These are phyloP conservation scores for Harmothoe impar DNA, from an alignment of 2,888 invertebrate genomes.

Conservation along the genomic window DNA sequence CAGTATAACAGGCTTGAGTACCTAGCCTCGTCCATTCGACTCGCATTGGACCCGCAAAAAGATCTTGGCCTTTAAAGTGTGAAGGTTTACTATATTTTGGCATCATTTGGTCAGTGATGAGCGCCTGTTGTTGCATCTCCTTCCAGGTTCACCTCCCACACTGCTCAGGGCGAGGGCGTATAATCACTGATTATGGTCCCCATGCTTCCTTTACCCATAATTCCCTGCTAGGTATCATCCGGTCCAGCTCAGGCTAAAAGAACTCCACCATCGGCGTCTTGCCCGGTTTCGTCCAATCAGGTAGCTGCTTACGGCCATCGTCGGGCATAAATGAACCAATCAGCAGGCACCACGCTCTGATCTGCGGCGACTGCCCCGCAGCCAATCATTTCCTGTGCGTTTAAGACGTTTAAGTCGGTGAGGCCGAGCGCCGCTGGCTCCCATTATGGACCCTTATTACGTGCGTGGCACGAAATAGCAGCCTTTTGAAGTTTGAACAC, in stretches of 20 bases:
- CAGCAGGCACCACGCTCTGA: constrained; percentile 48
- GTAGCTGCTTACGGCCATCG: constrained; percentile 35
- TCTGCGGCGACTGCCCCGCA: constrained; percentile 53
- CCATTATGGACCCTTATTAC: not conserved
- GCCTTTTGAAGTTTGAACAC: constrained; percentile 31
- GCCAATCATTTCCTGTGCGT: constrained; percentile 49
- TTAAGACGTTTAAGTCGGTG: constrained; percentile 34
- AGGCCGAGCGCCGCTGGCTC: not conserved
- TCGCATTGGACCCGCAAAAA: too few species aligned
- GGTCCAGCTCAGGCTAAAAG: not conserved
- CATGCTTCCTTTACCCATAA: constrained; percentile 46
- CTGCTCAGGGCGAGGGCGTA: not conserved
- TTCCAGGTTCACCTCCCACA: too few species aligned
- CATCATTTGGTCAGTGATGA: too few species aligned
- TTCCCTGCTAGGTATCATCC: constrained; percentile 31
- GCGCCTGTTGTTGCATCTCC: too few species aligned
- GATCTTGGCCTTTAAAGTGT: too few species aligned
- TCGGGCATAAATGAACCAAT: constrained; percentile 55
- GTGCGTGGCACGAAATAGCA: not conserved
- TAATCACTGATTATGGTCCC: constrained; percentile 24
- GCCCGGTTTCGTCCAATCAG: constrained; percentile 44
- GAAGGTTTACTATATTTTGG: too few species aligned
- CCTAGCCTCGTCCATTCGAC: too few species aligned
- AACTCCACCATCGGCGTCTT: not conserved
- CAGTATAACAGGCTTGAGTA: too few species aligned